These are phyloP conservation scores for Pseudobourletiella spinata DNA, from an alignment of 1,140 invertebrate genomes.

Conservation along the genomic window DNA sequence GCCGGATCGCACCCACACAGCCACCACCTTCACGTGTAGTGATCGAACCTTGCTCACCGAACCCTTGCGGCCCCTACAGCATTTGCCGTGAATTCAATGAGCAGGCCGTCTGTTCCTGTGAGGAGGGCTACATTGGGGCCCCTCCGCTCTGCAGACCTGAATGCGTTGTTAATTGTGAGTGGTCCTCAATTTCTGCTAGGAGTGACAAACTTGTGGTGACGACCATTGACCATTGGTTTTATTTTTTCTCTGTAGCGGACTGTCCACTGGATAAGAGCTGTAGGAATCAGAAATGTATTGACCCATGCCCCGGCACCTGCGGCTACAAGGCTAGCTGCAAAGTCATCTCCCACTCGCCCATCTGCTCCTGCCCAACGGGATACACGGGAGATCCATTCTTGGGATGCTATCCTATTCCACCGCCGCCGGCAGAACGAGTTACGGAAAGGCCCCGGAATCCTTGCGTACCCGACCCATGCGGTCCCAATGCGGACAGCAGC, in stretches of 20 bases:
- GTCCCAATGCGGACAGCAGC: slow-evolving; percentile 13
- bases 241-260: not conserved
- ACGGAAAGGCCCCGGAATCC: slow-evolving; percentile 16
- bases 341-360: slow-evolving; percentile 58
- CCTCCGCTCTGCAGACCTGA: slow-evolving; percentile 44
- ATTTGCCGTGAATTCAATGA: slow-evolving; percentile 66
- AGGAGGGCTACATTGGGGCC: slow-evolving; percentile 60
- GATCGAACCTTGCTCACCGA: slow-evolving; percentile 61
- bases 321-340: slow-evolving; percentile 55
- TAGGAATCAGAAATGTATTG: slow-evolving; percentile 58
- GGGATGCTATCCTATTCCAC: slow-evolving; percentile 55
- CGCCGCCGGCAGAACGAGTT: not conserved
- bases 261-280: slow-evolving; percentile 61
- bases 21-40: slow-evolving; percentile 56
- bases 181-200: slow-evolving; percentile 44
- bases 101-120: slow-evolving; percentile 63
- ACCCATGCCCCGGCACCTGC: slow-evolving; percentile 50
- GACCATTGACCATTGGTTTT: too few species aligned
- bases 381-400: slow-evolving; percentile 68
- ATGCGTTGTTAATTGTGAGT: slow-evolving; percentile 45
- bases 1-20: slow-evolving; percentile 67
- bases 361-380: slow-evolving; percentile 45
- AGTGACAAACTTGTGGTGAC: too few species aligned
- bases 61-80: slow-evolving; percentile 67
- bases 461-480: slow-evolving; percentile 19